A percentile compares a stretch with the other conserved stretches of the same genome.
Conservation (phyloP, 2,888 invertebrate species). For the Eupithecia tripunctaria region DNA sequence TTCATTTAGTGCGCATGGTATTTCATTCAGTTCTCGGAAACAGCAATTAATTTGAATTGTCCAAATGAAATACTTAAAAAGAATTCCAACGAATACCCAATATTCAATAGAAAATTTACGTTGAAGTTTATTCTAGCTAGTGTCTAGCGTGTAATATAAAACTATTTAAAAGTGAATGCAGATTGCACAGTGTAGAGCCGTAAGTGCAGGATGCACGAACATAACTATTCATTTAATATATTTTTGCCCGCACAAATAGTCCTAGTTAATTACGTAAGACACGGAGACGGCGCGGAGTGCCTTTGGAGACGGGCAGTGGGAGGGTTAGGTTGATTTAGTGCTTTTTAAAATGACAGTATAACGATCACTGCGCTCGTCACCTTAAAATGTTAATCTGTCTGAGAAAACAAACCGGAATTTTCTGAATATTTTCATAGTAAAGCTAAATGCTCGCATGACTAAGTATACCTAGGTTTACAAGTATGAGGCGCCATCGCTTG, state of each 20-base stretch:
- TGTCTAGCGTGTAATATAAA: neutral
- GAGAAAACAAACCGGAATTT: neutral
- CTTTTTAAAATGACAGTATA: constrained; percentile 48
- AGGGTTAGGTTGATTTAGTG: constrained; percentile 57
- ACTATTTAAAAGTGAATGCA: constrained; percentile 4
- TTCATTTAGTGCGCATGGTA: constrained; percentile 34
- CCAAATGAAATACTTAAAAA: neutral
- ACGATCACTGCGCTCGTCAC: neutral
- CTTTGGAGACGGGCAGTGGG: constrained; percentile 53
- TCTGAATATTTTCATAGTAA: neutral
- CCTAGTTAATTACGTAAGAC: constrained; percentile 57
- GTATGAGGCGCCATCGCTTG: neutral
- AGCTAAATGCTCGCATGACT: neutral
- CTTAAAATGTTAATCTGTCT: neutral
- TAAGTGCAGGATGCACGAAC: constrained; percentile 2
- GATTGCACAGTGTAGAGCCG: neutral
- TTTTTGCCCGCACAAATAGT: constrained; percentile 29
- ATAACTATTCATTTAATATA: constrained; percentile 10
- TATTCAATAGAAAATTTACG: neutral
- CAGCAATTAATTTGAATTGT: constrained; percentile 4
- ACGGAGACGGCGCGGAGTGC: constrained; percentile 55
- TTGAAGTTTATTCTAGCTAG: neutral
- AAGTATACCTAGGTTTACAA: neutral
- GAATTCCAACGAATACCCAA: neutral
- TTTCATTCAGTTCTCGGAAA: constrained; percentile 1